phyloP scores from a whole-genome alignment of 2,113 vertebrate species.

The Capreolus pygargus region DNA sequence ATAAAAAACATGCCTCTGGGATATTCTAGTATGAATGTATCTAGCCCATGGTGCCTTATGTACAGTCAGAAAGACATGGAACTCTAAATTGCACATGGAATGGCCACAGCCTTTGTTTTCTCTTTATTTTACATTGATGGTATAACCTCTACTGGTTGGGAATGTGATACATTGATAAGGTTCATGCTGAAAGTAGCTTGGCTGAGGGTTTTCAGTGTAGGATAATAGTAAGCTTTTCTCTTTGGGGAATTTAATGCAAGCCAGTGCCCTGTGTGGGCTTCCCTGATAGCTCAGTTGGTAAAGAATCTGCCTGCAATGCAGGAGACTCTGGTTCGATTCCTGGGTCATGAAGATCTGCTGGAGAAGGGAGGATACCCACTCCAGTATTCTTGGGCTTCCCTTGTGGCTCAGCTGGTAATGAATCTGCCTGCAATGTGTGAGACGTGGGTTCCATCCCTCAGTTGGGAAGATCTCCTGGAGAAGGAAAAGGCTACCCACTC shows the following conservation, averaged over 20 bases:
- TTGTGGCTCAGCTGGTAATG: not conserved
- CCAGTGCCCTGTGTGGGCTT: not conserved
- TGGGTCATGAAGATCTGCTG: accelerated
- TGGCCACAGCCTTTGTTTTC: not conserved
- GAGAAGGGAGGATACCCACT: not conserved
- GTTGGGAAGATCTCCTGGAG: not conserved
- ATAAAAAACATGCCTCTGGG: conserved; percentile 57
- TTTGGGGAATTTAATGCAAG: not conserved
- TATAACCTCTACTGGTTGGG: not conserved
- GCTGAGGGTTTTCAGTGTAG: not conserved
- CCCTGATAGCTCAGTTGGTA: not conserved
- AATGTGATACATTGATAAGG: not conserved
- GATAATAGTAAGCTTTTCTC: not conserved
- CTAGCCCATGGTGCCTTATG: not conserved
- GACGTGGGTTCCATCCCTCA: not conserved
- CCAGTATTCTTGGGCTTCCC: not conserved
- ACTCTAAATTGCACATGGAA: not conserved
- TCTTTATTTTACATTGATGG: not conserved
- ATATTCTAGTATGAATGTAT: not conserved
- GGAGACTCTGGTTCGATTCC: accelerated
- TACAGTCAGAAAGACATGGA: conserved; percentile 43
- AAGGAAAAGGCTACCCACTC: not conserved
- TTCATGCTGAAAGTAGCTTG: not conserved
- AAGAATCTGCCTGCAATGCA: not conserved
- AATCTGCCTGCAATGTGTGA: not conserved